Base-by-base conservation (phyloP, 2,888 invertebrate genomes). In the Helobdella robusta region DNA sequence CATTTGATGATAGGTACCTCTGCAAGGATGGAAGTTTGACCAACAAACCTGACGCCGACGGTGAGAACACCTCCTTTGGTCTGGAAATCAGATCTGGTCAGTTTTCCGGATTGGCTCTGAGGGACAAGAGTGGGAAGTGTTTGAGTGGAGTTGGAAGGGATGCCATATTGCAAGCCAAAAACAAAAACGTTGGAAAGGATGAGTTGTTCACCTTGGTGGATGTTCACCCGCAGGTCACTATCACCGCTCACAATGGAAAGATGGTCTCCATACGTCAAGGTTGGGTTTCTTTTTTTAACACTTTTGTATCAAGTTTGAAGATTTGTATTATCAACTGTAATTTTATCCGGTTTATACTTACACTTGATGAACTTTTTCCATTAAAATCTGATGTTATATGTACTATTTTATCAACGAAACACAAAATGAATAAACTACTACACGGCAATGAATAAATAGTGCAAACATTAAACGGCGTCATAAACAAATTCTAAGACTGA, bases 221-320 rank as follows among this genome's bases (percentile, higher is more conserved):
- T 82, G 93, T 93, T 40, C 85, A 93, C 75, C 93, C 94, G 0
- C 94, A 95, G 79, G 92, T 93, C 44, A 89, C 89, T 68, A 90
- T 97, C 78, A 87, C 91, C 59, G 92, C 94, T 0, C 88, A 88
- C 2, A 94, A 93, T 79, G 87, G 89, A 72, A 88, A 91, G 83
- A 91, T 91, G 81, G 93, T 94, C 69, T 94, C 93, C 52, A 92
- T 92, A 66, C 95, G 93, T 81, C 95, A 95, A 85, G 94, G 94
- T 91, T 40, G 20, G 35, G 48, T 34, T 8, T 46, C 4, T 6
- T 30, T 6, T 28, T 3, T 23, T 30, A 30, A n/a, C n/a, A n/a
- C n/a, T n/a, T n/a, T 6, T 50, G 6, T n/a, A 50, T 6, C 23
- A 25, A 8, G 50, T 50, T 8, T 50, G 23, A 40, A 11, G 8